These are phyloP conservation scores for Lithophane leautieri DNA, from an alignment of 2,888 invertebrate species.

Conservation along the genomic window DNA sequence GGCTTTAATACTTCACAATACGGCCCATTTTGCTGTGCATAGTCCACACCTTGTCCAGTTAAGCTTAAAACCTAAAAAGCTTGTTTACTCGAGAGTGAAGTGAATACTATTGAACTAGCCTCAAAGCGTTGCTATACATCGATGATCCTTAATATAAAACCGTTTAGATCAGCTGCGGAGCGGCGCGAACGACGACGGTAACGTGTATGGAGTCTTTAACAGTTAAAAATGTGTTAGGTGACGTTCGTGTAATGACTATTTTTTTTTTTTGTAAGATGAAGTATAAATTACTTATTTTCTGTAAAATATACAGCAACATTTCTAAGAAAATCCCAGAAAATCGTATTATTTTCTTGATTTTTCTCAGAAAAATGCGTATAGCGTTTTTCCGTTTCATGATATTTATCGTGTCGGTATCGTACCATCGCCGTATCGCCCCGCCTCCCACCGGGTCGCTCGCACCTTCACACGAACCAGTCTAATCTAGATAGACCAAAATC, in stretches of 20 bases:
- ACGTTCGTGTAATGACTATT: neutral
- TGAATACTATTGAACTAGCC: constrained; percentile 79
- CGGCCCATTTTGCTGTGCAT: constrained; percentile 29
- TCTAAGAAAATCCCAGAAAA: neutral
- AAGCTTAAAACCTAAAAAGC: constrained; percentile 62
- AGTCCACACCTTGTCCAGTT: constrained; percentile 39
- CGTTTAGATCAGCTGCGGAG: constrained; percentile 73
- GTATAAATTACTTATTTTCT: neutral
- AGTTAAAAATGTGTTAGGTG: neutral
- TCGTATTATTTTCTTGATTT: neutral
- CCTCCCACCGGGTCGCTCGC: constrained; percentile 44
- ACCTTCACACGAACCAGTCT: constrained; percentile 47
- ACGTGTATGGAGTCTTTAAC: constrained; percentile 7
- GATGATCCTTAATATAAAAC: constrained; percentile 89
- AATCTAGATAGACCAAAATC: constrained; percentile 43
- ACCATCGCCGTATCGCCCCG: constrained; percentile 42
- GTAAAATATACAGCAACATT: neutral
- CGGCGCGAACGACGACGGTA: constrained; percentile 58
- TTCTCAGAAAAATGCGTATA: neutral
- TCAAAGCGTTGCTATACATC: constrained; percentile 75
- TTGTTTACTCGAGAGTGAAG: constrained; percentile 66
- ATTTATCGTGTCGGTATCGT: constrained; percentile 7
- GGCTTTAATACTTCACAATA: neutral
- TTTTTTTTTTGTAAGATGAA: neutral
- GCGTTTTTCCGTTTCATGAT: neutral